Evolutionary conservation across 2,888 invertebrate species (phyloP).

Genomic region (Acrocyrtus sp.): DNA sequence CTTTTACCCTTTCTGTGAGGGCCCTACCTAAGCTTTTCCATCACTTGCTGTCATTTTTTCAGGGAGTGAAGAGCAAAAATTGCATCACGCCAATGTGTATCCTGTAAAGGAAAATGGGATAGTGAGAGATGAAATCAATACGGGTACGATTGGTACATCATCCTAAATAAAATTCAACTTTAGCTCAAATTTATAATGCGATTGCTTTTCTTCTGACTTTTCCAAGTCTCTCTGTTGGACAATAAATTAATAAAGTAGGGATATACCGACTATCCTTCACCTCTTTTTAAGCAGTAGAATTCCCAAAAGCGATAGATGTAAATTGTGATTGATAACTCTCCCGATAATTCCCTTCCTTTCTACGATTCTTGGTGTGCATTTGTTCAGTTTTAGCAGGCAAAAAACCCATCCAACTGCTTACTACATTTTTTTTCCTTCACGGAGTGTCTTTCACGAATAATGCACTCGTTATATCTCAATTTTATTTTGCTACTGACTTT

Average conservation of each 20-base stretch:
- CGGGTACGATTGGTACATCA: too few relatives aligned
- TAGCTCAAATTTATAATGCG: too few relatives aligned
- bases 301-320: constrained; percentile 64
- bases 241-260: constrained; percentile 64
- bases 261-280: background rate
- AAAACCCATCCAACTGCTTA: background rate
- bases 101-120: too few relatives aligned
- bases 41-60: too few relatives aligned
- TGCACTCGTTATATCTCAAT: background rate
- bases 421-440: background rate
- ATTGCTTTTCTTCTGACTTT: constrained; percentile 20
- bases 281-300: constrained; percentile 60
- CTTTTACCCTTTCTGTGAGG: too few relatives aligned
- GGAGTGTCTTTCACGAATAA: background rate
- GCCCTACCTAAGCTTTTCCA: too few relatives aligned
- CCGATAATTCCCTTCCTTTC: constrained; percentile 31
- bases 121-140: too few relatives aligned
- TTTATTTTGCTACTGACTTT: background rate
- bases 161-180: too few relatives aligned
- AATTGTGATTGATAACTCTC: constrained; percentile 64
- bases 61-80: too few relatives aligned
- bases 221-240: constrained; percentile 59
- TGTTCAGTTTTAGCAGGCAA: too few relatives aligned
- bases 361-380: too few relatives aligned
- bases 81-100: too few relatives aligned